Conservation (phyloP, 2,888 invertebrate genomes). For the Drepana falcataria region DNA sequence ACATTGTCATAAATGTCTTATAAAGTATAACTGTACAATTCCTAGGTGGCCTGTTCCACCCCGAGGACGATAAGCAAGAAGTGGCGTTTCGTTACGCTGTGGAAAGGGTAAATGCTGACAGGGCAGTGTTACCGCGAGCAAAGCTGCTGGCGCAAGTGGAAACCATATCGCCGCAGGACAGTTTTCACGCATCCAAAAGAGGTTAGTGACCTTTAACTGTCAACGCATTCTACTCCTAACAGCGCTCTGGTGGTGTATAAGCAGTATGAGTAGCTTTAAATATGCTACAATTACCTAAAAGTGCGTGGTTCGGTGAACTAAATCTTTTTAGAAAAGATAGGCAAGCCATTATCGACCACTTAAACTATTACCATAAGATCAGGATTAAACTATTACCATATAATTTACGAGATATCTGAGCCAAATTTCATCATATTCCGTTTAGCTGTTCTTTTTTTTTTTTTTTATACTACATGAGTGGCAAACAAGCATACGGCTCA, state of each 20-base stretch:
- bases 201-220: slow-evolving; percentile 75
- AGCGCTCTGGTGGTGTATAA: background rate
- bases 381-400: too few species aligned
- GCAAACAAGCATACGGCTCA: too few species aligned
- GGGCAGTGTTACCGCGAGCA: slow-evolving; percentile 89
- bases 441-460: too few species aligned
- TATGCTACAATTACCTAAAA: too few species aligned
- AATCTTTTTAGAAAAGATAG: too few species aligned
- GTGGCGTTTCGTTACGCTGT: slow-evolving; percentile 95
- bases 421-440: too few species aligned
- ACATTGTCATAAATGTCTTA: too few species aligned
- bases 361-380: too few species aligned
- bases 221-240: background rate
- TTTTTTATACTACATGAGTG: too few species aligned
- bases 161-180: slow-evolving; percentile 93
- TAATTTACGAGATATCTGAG: too few species aligned
- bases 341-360: too few species aligned
- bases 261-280: background rate
- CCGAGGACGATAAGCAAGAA: slow-evolving; percentile 91
- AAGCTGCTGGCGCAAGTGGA: slow-evolving; percentile 93
- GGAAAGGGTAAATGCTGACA: slow-evolving; percentile 91
- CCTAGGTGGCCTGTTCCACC: slow-evolving; percentile 92
- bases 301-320: too few species aligned
- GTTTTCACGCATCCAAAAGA: slow-evolving; percentile 95
- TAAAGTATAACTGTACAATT: background rate